Percentiles rank a stretch among this genome's conserved stretches.
phyloP scores from a whole-genome alignment of 1,140 invertebrate genomes.

The Orchestia grillus region DNA sequence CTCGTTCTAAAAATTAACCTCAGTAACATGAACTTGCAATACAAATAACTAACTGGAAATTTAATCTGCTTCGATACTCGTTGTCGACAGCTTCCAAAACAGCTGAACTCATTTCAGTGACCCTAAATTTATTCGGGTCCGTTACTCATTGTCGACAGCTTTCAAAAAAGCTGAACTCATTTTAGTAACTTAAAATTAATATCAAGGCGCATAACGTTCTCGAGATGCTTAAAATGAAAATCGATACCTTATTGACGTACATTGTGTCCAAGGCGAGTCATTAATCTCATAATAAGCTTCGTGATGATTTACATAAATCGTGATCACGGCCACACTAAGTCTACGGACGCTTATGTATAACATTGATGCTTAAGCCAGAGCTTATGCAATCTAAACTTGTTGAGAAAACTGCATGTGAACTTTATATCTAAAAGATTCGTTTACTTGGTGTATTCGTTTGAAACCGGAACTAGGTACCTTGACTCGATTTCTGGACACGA shows the following conservation, averaged over 20 bases:
- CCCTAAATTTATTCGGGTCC: neutral
- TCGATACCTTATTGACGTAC: neutral
- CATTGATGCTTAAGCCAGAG: neutral
- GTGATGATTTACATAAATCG: neutral
- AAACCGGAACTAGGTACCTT: neutral
- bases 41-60: neutral
- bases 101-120: too few relatives aligned
- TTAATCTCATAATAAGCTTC: neutral
- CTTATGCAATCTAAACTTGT: neutral
- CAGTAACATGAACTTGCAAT: neutral
- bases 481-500: neutral
- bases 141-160: neutral
- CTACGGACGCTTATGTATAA: neutral
- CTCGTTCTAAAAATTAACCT: neutral
- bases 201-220: neutral
- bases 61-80: neutral
- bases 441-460: neutral
- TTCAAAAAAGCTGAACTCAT: neutral
- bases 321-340: neutral
- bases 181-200: neutral
- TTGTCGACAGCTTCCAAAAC: neutral
- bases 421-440: neutral
- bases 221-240: neutral
- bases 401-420: neutral
- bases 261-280: neutral